Conservation (phyloP, 1,140 invertebrate species). For the Leptinotarsa defecta region DNA sequence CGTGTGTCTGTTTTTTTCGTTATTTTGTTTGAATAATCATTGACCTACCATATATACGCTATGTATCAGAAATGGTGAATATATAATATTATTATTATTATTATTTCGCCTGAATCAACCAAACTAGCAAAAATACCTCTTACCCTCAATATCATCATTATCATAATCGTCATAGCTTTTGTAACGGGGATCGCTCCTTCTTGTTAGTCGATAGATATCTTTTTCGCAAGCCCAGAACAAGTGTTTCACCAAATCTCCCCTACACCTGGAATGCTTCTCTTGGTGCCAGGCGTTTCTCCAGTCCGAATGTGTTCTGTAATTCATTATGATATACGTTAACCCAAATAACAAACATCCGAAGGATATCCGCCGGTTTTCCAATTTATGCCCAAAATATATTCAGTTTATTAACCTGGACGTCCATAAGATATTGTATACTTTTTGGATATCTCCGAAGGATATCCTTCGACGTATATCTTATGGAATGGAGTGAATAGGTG, state of each 20-base stretch:
- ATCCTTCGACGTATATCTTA: too few relatives aligned
- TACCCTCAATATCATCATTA: conserved; percentile 33
- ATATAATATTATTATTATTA: too few relatives aligned
- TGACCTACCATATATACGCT: too few relatives aligned
- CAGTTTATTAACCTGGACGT: background rate
- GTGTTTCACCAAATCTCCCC: conserved; percentile 61
- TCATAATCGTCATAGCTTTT: conserved; percentile 20
- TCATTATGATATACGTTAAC: background rate
- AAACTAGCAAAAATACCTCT: background rate
- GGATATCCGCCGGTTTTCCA: background rate
- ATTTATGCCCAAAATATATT: background rate
- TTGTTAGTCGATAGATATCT: conserved; percentile 63
- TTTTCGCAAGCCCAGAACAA: conserved; percentile 67
- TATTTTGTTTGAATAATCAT: too few relatives aligned
- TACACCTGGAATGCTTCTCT: conserved; percentile 62
- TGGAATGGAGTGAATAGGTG: too few relatives aligned
- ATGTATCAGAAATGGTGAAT: too few relatives aligned
- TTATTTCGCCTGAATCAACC: too few relatives aligned
- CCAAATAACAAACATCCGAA: background rate
- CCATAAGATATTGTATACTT: too few relatives aligned
- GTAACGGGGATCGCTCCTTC: conserved; percentile 50
- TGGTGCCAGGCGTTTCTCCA: conserved; percentile 65
- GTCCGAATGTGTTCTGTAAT: conserved; percentile 60
- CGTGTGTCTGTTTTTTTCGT: too few relatives aligned
- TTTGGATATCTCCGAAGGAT: too few relatives aligned